Conservation (phyloP, 2,113 vertebrate species). For the Salvelinus alpinus region DNA sequence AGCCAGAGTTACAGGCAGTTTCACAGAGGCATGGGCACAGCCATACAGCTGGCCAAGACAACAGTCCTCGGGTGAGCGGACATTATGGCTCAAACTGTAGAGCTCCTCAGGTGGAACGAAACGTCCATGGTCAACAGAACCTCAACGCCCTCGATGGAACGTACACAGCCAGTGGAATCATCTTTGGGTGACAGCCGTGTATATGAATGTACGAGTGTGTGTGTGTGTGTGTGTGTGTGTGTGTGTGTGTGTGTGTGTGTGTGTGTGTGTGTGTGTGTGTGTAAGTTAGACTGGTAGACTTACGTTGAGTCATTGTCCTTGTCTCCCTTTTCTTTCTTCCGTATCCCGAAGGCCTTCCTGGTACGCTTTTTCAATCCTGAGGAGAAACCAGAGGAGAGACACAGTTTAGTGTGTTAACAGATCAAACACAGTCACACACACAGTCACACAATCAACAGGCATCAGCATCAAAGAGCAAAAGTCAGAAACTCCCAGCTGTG, state of each 20-base stretch:
- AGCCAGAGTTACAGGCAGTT: background rate
- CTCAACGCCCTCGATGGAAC: background rate
- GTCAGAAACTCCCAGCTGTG: background rate
- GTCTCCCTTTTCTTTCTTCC: constrained; percentile 99
- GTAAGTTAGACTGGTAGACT: constrained; percentile 45
- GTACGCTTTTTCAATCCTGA: constrained; percentile 99
- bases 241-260: background rate
- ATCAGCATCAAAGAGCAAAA: background rate
- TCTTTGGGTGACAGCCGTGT: background rate
- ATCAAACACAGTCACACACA: background rate
- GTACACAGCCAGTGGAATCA: background rate
- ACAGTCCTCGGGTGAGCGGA: background rate
- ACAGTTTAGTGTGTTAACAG: constrained; percentile 6
- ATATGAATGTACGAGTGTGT: too few species aligned
- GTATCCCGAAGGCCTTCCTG: constrained; percentile 98
- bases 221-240: background rate
- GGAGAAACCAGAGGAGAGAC: constrained; percentile 32
- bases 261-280: background rate
- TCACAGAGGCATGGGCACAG: background rate
- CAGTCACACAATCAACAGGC: background rate
- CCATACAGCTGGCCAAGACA: background rate
- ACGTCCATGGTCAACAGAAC: background rate
- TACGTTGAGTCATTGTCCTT: constrained; percentile 98
- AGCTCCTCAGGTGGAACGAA: background rate
- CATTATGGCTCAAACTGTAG: background rate